These are phyloP conservation scores for Gadus macrocephalus DNA, from an alignment of 2,113 vertebrate genomes.

Conservation along the genomic window DNA sequence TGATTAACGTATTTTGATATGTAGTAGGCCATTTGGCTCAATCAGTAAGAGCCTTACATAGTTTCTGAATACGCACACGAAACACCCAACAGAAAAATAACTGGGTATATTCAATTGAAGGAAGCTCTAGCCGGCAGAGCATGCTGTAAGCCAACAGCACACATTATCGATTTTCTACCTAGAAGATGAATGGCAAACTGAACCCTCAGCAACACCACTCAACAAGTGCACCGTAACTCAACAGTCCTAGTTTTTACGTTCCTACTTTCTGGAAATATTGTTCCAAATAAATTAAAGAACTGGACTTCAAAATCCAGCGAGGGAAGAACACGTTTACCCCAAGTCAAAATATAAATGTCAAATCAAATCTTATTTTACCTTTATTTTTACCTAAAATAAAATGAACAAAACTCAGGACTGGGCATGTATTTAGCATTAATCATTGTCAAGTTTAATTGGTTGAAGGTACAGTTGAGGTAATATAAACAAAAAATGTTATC, in stretches of 20 bases:
- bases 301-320: too few relatives aligned
- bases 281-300: too few relatives aligned
- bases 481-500: neutral
- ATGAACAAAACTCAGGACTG: too few relatives aligned
- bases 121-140: slow-evolving; percentile 70
- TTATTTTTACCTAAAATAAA: too few relatives aligned
- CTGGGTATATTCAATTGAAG: slow-evolving; percentile 52
- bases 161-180: slow-evolving; percentile 26
- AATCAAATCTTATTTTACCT: too few relatives aligned
- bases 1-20: slow-evolving; percentile 54
- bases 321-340: too few relatives aligned
- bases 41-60: slow-evolving; percentile 51
- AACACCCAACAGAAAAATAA: slow-evolving; percentile 23
- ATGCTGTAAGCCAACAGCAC: slow-evolving; percentile 54
- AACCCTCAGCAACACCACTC: slow-evolving; percentile 45
- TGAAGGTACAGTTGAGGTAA: too few relatives aligned
- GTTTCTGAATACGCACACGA: slow-evolving; percentile 39
- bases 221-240: slow-evolving; percentile 43
- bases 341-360: too few relatives aligned
- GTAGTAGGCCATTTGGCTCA: slow-evolving; percentile 36
- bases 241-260: too few relatives aligned
- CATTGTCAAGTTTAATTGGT: too few relatives aligned
- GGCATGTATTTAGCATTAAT: too few relatives aligned
- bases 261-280: too few relatives aligned
- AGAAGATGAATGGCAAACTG: slow-evolving; percentile 21